Conservation (phyloP, 2,797 vertebrate species). For the Apodemus agrarius region DNA sequence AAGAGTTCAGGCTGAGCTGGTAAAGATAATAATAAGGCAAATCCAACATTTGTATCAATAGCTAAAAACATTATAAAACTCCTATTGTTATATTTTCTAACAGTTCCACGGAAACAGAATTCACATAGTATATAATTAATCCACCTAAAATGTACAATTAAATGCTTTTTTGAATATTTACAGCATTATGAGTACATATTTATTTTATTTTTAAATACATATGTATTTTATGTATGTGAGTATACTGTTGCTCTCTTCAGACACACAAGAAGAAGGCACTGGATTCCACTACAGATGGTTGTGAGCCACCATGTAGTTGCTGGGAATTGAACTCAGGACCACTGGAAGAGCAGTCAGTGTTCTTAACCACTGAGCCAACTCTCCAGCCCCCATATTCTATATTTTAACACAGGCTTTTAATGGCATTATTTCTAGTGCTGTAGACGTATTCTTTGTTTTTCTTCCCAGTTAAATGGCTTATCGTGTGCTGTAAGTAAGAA, state of each 20-base stretch:
- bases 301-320: not conserved
- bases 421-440: not conserved
- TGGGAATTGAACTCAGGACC: too few species aligned
- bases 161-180: conserved; percentile 23
- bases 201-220: not conserved
- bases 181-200: not conserved
- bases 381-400: not conserved
- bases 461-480: not conserved
- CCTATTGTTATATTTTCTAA: conserved; percentile 33
- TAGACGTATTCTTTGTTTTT: conserved; percentile 28
- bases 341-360: too few species aligned
- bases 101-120: conserved; percentile 37
- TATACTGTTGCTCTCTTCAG: not conserved
- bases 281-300: not conserved
- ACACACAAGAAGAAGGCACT: not conserved
- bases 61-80: conserved; percentile 36
- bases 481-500: not conserved
- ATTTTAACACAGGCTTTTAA: not conserved
- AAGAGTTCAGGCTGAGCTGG: not conserved
- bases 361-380: not conserved
- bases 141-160: conserved; percentile 13
- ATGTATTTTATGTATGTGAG: not conserved
- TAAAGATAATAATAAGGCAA: not conserved
- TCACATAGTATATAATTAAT: conserved; percentile 7
- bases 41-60: conserved; percentile 6